Percentiles rank a stretch among this genome's conserved stretches.
These are phyloP conservation scores for Papilio demoleus DNA, from an alignment of 2,888 invertebrate species.

Conservation along the genomic window DNA sequence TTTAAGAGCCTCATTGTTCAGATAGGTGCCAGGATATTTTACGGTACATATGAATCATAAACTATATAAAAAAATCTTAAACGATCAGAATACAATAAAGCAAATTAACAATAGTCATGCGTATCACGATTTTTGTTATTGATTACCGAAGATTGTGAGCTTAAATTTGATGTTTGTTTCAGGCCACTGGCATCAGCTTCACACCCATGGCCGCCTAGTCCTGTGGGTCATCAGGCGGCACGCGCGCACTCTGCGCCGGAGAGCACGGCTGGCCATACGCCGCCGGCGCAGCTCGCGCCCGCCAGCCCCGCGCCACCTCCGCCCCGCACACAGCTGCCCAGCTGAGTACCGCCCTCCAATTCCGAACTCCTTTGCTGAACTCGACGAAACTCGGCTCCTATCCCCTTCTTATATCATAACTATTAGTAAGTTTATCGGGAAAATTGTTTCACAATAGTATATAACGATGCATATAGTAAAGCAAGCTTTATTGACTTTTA, in stretches of 20 bases:
- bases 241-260: conserved; percentile 90
- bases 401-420: conserved; percentile 67
- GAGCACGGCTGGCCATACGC: conserved; percentile 75
- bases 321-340: conserved; percentile 77
- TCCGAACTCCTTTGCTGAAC: conserved; percentile 84
- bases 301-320: conserved; percentile 70
- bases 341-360: conserved; percentile 84
- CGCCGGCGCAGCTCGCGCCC: conserved; percentile 79
- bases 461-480: conserved; percentile 12
- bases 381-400: conserved; percentile 82
- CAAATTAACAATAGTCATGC: too few relatives aligned
- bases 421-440: conserved; percentile 67
- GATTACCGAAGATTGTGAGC: too few relatives aligned
- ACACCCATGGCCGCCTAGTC: conserved; percentile 92
- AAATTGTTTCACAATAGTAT: conserved; percentile 66
- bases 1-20: too few relatives aligned
- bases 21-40: too few relatives aligned
- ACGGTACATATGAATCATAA: too few relatives aligned
- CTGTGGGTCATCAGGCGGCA: conserved; percentile 88
- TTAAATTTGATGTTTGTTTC: not conserved
- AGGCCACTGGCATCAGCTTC: conserved; percentile 84
- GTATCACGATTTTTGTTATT: too few relatives aligned
- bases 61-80: too few relatives aligned
- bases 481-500: conserved; percentile 9
- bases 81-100: too few relatives aligned